Evolutionary conservation across 2,797 vertebrate species (phyloP), one percentile per base, ranked within the genome.

Genomic region (Sciurus carolinensis): DNA sequence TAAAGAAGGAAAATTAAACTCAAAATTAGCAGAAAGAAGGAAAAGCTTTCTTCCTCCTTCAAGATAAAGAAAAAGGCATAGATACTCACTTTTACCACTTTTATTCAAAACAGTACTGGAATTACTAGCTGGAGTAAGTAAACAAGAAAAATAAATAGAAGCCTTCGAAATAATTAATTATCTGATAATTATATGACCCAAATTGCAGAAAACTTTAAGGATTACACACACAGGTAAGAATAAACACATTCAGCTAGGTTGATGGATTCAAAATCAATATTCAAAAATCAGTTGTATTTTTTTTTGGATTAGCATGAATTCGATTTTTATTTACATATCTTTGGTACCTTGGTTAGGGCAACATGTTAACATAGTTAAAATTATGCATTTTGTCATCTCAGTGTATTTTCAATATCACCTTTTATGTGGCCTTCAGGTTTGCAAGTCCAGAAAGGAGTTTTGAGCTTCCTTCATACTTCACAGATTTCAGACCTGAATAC

Each of bases 241-340:
- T 8, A 79, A 30, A 30, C 14, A 52, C 20, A 67, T 54, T 54
- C 17, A 4, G 18, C 18, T 24, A 15, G 67, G 7, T 50, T 83
- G 26, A 4, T 83, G 42, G 26, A 64, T 28, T 28, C 54, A 75
- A 81, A 82, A 62, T 39, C 6, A 83, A 62, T 50, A 81, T 90
- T 80, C 5, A 26, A 69, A 83, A 42, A 42, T 42, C 22, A 54
- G n/a, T 39, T 39, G 39, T 39, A 39, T 39, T 39, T 39, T 39
- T 39, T 39, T 72, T 94, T 92, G 66, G 52, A 80, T 83, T 92
- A 88, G 30, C 69, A 47, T 54, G 26, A 93, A 92, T 92, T 92
- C 50, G 72, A 20, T 86, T 95, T 95, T 79, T 67, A 92, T 85
- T 88, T 85, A 82, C 76, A 50, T 79, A 80, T 66, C 80, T 97